Evolutionary conservation across 2,888 invertebrate genomes (phyloP), one percentile per base, ranked within the genome.

Genomic region (Scaptomyza cyrtandrae): DNA sequence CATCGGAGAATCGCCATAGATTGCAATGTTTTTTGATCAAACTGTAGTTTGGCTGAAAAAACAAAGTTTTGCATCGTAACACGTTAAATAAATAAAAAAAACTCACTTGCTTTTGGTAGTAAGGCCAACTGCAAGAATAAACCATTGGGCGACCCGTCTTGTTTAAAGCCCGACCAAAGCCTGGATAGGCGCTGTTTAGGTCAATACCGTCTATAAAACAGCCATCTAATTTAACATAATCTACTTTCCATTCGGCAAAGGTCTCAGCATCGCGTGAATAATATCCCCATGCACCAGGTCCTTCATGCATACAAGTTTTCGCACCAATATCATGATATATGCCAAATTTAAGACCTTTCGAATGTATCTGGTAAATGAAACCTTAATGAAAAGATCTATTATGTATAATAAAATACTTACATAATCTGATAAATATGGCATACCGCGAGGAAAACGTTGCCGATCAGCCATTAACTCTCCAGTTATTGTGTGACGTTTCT

Each of bases 111-210:
- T 94, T 93, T 88, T 94, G 93, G 90, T 96, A 97, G 19, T 94
- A 95, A 6, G 96, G 96, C 95, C 96, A 96, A 87, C 95, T 95
- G 91, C 96, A 96, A 0, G 96, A 95, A 90, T 95, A 96, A 2
- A 96, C 93, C 87, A 97, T 96, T 7, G 94, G 95, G 29, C 96
- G 92, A 16, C 95, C 95, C 14, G 96, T 96, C 78, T 92, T 90
- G 90, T 96, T 96, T 50, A 96, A 90, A 57, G 93, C 94, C 57
- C 89, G 87, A 35, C 94, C 95, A 93, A 96, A 95, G 71, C 93
- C 92, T 6, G 94, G 94, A 89, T 96, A 96, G 2, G 95, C 96
- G 93, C 70, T 74, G 79, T 93, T 92, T 92, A 94, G 93, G 4
- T 92, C 91, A 6, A 89, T 78, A 9, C 93, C 90, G 48, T 94